phyloP scores from a whole-genome alignment of 1,140 invertebrate genomes.

The Sweltsa coloradensis region DNA sequence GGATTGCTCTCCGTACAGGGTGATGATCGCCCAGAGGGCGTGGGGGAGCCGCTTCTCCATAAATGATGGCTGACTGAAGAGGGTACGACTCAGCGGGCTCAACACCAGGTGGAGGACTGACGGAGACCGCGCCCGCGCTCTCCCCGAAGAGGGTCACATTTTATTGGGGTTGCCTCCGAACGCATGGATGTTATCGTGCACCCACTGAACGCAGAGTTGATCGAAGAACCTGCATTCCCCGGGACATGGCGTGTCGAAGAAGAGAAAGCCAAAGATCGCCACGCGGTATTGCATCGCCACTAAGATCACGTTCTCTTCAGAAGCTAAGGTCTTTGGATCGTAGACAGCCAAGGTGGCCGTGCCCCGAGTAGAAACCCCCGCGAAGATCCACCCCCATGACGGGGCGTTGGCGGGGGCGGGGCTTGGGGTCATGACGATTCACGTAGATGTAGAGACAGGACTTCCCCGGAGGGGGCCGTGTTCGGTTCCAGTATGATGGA shows the following conservation, averaged over 20 bases:
- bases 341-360: constrained; percentile 89
- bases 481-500: constrained; percentile 95
- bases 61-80: constrained; percentile 79
- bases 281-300: constrained; percentile 93
- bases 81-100: constrained; percentile 63
- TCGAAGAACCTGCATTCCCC: constrained; percentile 93
- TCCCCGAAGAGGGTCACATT: constrained; percentile 94
- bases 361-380: constrained; percentile 91
- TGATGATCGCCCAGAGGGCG: constrained; percentile 85
- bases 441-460: constrained; percentile 95
- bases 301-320: constrained; percentile 86
- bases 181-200: constrained; percentile 80
- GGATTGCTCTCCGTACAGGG: constrained; percentile 63
- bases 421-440: constrained; percentile 57
- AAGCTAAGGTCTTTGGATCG: constrained; percentile 72
- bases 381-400: constrained; percentile 98
- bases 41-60: constrained; percentile 73
- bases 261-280: constrained; percentile 86
- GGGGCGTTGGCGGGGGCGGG: constrained; percentile 74
- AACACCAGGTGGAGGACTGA: constrained; percentile 89
- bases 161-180: constrained; percentile 93
- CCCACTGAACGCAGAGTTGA: constrained; percentile 88
- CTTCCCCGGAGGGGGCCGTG: constrained; percentile 83
- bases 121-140: constrained; percentile 87
- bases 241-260: constrained; percentile 76